These are phyloP conservation scores for Forbesichthys agassizii DNA, from an alignment of 2,113 vertebrate genomes.

Conservation along the genomic window DNA sequence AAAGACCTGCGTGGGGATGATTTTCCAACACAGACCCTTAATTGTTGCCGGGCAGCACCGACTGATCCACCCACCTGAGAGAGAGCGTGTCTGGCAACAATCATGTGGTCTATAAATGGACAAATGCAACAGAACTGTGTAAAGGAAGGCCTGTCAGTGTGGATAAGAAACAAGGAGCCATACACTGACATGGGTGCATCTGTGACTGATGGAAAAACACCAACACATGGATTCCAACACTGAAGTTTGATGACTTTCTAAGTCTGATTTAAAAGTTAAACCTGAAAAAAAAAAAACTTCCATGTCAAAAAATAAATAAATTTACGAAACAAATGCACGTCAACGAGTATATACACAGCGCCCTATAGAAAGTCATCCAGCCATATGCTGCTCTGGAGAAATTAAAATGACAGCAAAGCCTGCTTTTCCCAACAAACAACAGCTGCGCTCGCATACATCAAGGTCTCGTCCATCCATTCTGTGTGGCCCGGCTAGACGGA, in stretches of 20 bases:
- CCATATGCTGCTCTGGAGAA: constrained; percentile 62
- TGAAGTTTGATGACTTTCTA: too few relatives aligned
- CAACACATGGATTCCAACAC: constrained; percentile 22
- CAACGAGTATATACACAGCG: constrained; percentile 39
- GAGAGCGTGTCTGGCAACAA: constrained; percentile 57
- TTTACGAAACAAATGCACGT: constrained; percentile 34
- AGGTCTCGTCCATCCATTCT: constrained; percentile 49
- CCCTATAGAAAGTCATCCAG: constrained; percentile 68
- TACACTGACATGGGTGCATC: neutral
- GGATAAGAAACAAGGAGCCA: constrained; percentile 31
- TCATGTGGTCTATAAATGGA: constrained; percentile 49
- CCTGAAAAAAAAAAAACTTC: neutral
- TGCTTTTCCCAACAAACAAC: constrained; percentile 65
- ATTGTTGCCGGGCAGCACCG: too few relatives aligned
- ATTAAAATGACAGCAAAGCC: constrained; percentile 64
- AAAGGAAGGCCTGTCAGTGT: constrained; percentile 46
- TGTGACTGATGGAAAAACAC: neutral
- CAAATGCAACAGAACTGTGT: constrained; percentile 44
- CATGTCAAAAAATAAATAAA: constrained; percentile 14
- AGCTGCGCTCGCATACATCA: constrained; percentile 71
- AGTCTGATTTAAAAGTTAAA: too few relatives aligned
- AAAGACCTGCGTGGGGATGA: too few relatives aligned
- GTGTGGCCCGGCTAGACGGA: constrained; percentile 42
- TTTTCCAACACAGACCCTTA: too few relatives aligned
- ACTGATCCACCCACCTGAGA: neutral